Base-by-base conservation (phyloP, 92 coral and sea anemone genomes). In the Zoanthus sociatus region DNA sequence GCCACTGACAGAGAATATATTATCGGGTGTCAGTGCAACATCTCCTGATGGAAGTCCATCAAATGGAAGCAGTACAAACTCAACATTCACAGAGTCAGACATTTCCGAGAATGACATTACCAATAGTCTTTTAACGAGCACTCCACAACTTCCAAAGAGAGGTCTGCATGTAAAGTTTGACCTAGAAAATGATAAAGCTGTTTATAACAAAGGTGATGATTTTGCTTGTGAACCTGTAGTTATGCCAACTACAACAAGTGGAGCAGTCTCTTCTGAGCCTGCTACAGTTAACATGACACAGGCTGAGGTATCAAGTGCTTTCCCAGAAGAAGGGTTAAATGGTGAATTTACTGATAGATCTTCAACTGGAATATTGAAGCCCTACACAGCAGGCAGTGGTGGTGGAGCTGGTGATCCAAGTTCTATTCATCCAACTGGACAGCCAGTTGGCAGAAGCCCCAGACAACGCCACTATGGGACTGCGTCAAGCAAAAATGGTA, bases 161-260 rank as follows among this genome's bases (percentile, higher is more conserved):
- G 91, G 91, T 48, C 84, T 79, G 50, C 99, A 95, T 91, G 99
- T 97, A 50, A 95, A 97, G 70, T 97, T 97, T 91, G 94, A 94
- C 45, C 71, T 86, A 3, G 94, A 87, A 30, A 90, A 50, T 76
- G 73, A 78, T 51, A 84, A 37, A 61, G 79, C 48, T 21, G 45
- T 58, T 7, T 78, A 79, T 5, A 63, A 67, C 68, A 42, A 71
- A 71, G 51, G 30, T 18, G 55, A n/a, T 47, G 0, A 47, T 70
- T 6, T 37, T 44, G 70, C 50, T 71, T 20, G 83, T 11, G 75
- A 81, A n/a, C 67, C 67, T 1, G 76, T 9, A n/a, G 61, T 66
- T 45, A 31, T 47, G 20, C 58, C 73, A 81, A 10, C 13, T 9
- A 70, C 47, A 26, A 71, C 20, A 1, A 67, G 75, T 46, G 61